Evolutionary conservation across 1,140 invertebrate genomes (phyloP).

Genomic region (Littorina saxatilis): DNA sequence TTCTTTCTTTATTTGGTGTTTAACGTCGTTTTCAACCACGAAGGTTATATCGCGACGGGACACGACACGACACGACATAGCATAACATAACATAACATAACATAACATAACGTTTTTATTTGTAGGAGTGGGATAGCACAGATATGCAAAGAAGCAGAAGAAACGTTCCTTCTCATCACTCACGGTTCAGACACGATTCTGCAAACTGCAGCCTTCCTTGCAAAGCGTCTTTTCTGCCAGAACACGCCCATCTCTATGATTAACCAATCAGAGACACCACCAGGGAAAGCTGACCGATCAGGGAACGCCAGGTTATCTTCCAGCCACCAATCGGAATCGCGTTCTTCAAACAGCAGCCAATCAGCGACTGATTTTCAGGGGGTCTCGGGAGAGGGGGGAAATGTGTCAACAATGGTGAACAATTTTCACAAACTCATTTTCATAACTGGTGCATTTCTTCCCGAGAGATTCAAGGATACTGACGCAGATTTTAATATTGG

Average conservation of each 20-base stretch:
- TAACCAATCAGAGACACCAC: background rate
- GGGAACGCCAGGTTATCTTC: background rate
- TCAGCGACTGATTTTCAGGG: too few relatives aligned
- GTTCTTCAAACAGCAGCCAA: too few relatives aligned
- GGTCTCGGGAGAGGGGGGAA: too few relatives aligned
- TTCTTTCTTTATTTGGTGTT: too few relatives aligned
- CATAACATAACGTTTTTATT: too few relatives aligned
- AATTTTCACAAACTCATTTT: constrained; percentile 42
- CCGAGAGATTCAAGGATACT: constrained; percentile 59
- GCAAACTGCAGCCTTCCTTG: constrained; percentile 48
- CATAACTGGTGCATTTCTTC: constrained; percentile 56
- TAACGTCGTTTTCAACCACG: too few relatives aligned
- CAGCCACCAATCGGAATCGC: too few relatives aligned
- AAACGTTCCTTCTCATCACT: constrained; percentile 52
- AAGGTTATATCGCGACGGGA: too few relatives aligned
- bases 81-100: too few relatives aligned
- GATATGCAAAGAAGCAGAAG: constrained; percentile 28
- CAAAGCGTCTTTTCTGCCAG: background rate
- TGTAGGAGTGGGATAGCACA: constrained; percentile 37
- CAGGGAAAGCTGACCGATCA: background rate
- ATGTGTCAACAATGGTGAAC: too few relatives aligned
- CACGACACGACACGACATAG: too few relatives aligned
- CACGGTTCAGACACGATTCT: constrained; percentile 64
- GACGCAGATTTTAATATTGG: constrained; percentile 67
- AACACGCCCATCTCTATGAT: background rate